Base-by-base conservation (phyloP, 2,113 vertebrate genomes). In the Motacilla tschutschensis region DNA sequence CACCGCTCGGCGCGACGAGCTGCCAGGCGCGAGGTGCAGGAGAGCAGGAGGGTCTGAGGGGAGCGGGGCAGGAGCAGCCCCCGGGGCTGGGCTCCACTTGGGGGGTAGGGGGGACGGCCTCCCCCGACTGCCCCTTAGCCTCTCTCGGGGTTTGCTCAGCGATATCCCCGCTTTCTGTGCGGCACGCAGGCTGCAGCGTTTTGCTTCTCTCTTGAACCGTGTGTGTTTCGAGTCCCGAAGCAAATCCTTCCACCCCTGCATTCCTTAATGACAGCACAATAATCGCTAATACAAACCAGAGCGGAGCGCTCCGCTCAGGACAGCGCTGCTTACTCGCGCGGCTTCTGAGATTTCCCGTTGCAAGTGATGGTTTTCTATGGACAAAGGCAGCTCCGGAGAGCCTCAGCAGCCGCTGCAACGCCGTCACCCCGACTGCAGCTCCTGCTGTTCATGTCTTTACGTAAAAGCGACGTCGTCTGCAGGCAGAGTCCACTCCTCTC, bases 231-330 rank as follows among this genome's bases (percentile, higher is more conserved):
- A 28, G 67, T 88, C 44, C 78, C 55, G 64, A 46, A 69, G 86
- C 66, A 46, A 83, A 9, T 62, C 47, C 40, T 86, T 82, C 81
- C 72, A 81, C 35, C 64, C 21, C 75, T 78, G 81, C 94, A 79
- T 79, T 90, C 81, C 72, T 54, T 51, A 82, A 82, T 69, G 84
- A 72, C 89, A 73, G 81, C 72, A 78, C 87, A 79, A 46, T 58
- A 36, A 79, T 51, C 63, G 35, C 75, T 79, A 88, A 84, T 55
- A 88, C 55, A 81, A 90, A 89, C 48, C 88, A 92, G 90, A 92
- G 26, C 43, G 70, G 65, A 78, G 74, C 72, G 17, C 63, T 62
- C 46, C 29, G 40, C 89, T 69, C 64, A 21, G 53, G 33, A 48
- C 88, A 57, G 59, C 50, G 10, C 55, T 21, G 17, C 40, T 50